These are phyloP conservation scores for Hypomecis punctinalis DNA, from an alignment of 2,888 invertebrate genomes.

Conservation along the genomic window DNA sequence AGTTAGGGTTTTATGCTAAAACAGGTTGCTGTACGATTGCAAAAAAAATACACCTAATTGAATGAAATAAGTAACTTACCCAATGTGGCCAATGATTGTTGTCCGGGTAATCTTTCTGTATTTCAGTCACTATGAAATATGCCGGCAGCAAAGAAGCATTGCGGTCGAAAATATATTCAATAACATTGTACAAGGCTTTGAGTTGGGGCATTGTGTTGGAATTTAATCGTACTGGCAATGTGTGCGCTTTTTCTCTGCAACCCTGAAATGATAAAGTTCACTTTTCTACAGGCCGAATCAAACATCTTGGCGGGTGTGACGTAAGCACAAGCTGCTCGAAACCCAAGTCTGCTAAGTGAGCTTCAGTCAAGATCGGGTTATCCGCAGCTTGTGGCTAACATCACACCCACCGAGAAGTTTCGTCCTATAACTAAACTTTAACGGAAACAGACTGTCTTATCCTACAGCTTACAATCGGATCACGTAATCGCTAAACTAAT, in stretches of 20 bases:
- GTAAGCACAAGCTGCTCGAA: not conserved
- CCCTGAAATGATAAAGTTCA: constrained; percentile 77
- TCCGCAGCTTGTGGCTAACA: no score
- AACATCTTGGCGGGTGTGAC: not conserved
- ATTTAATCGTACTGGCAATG: constrained; percentile 91
- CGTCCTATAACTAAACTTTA: no score
- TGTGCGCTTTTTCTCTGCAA: constrained; percentile 94
- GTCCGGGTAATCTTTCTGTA: constrained; percentile 94
- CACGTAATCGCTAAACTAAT: no score
- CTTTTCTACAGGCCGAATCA: not conserved
- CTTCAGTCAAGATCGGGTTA: no score
- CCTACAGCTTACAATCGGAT: no score
- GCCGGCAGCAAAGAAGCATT: constrained; percentile 96
- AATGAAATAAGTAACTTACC: constrained; percentile 80
- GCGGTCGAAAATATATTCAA: constrained; percentile 95
- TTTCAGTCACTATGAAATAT: constrained; percentile 97
- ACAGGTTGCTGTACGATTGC: no score
- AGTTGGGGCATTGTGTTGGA: constrained; percentile 93
- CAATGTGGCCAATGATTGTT: constrained; percentile 95
- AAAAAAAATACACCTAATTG: no score
- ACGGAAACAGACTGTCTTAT: no score
- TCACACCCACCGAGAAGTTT: no score
- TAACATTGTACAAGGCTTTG: constrained; percentile 91
- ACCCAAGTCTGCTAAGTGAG: no score
- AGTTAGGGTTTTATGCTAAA: no score